These are phyloP conservation scores for Thermophis baileyi DNA, from an alignment of 2,113 vertebrate genomes.

Conservation along the genomic window DNA sequence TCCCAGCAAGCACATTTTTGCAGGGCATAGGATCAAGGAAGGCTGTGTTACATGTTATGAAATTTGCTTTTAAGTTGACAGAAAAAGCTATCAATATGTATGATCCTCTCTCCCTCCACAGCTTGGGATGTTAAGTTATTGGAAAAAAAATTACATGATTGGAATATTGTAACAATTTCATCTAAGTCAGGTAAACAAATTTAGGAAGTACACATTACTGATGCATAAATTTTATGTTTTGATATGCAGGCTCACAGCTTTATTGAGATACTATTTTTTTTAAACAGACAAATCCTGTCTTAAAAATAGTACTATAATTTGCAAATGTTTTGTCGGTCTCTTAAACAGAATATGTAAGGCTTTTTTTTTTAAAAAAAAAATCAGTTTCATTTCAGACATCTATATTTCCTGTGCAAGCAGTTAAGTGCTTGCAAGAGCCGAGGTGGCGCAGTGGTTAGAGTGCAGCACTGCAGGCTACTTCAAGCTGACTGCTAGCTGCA, in stretches of 20 bases:
- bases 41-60: neutral
- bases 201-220: neutral
- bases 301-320: neutral
- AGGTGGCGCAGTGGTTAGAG: too few relatives aligned
- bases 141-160: neutral
- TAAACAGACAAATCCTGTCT: neutral
- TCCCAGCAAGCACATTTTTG: neutral
- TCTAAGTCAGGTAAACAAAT: neutral
- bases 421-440: too few relatives aligned
- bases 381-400: slow-evolving; percentile 7
- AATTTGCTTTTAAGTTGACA: slow-evolving; percentile 5
- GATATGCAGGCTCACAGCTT: neutral
- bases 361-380: slow-evolving; percentile 27
- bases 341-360: neutral
- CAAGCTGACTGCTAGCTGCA: too few relatives aligned
- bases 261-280: neutral
- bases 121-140: neutral
- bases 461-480: too few relatives aligned
- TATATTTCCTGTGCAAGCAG: slow-evolving; percentile 49
- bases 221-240: accelerated
- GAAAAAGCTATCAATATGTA: neutral
- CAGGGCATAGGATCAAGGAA: neutral
- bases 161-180: neutral
- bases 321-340: neutral
- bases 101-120: neutral